Percentiles rank a stretch among this genome's conserved stretches.
Conservation (phyloP, 2,113 vertebrate genomes). For the Leiothrix lutea region DNA sequence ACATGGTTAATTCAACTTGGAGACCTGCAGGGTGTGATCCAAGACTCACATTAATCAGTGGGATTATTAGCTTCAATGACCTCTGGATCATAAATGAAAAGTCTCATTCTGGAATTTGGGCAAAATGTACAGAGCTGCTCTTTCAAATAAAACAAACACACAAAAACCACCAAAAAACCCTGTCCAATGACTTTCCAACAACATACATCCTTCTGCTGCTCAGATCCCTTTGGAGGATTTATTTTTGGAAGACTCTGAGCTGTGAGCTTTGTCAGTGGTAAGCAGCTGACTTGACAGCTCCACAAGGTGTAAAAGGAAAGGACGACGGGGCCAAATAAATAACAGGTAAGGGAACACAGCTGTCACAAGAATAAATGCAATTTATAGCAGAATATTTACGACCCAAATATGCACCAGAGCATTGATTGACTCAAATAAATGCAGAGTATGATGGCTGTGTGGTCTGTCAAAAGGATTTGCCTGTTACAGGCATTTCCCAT, state of each 20-base stretch:
- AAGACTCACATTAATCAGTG: neutral
- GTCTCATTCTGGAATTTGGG: neutral
- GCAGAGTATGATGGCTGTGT: neutral
- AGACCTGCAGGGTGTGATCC: neutral
- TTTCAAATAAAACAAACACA: neutral
- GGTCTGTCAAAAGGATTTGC: conserved; percentile 26
- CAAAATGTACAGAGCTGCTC: neutral
- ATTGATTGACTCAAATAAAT: conserved; percentile 51
- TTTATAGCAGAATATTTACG: conserved; percentile 34
- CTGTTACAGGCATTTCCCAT: neutral
- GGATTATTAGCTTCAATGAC: neutral
- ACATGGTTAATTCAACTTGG: neutral
- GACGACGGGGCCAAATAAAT: conserved; percentile 26
- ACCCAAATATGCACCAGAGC: conserved; percentile 41
- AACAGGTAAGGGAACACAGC: conserved; percentile 23
- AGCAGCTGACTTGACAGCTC: conserved; percentile 43
- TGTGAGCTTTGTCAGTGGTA: neutral
- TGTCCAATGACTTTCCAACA: neutral
- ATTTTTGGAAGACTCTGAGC: conserved; percentile 25
- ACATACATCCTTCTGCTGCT: neutral
- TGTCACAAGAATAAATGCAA: conserved; percentile 38
- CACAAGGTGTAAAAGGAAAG: neutral
- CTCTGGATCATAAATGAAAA: neutral
- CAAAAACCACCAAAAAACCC: neutral
- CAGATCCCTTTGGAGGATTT: neutral